Percentiles rank a stretch among this genome's conserved stretches.
Conservation (phyloP, 1,140 invertebrate genomes). For the Archivesica marissinica region DNA sequence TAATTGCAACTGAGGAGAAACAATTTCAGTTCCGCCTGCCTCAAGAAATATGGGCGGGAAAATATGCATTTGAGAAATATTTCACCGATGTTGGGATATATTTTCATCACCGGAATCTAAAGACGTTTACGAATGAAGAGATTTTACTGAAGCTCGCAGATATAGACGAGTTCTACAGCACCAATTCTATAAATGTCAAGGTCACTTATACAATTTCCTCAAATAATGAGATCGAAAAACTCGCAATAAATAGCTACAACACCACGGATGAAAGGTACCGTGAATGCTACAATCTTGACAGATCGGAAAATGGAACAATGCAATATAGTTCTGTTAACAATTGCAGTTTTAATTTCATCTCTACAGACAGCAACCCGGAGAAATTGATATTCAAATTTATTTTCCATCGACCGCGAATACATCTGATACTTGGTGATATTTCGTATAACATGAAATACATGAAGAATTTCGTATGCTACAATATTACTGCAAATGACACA, state of each 20-base stretch:
- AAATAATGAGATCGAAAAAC: slow-evolving; percentile 9
- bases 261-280: slow-evolving; percentile 1
- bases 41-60: slow-evolving; percentile 48
- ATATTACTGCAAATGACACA: slow-evolving; percentile 31
- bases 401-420: slow-evolving; percentile 35
- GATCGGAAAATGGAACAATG: background rate
- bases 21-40: slow-evolving; percentile 53
- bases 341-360: slow-evolving; percentile 13
- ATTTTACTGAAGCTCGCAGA: slow-evolving; percentile 49
- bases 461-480: slow-evolving; percentile 33
- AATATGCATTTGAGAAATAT: slow-evolving; percentile 52
- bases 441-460: slow-evolving; percentile 55
- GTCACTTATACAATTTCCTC: background rate
- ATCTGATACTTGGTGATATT: slow-evolving; percentile 63
- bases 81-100: slow-evolving; percentile 64
- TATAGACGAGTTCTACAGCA: slow-evolving; percentile 38
- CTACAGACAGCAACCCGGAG: background rate
- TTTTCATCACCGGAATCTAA: slow-evolving; percentile 41
- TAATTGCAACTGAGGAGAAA: slow-evolving; percentile 48
- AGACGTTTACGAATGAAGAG: background rate
- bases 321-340: slow-evolving; percentile 1
- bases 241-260: slow-evolving; percentile 50
- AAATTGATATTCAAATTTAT: slow-evolving; percentile 44
- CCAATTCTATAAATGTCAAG: slow-evolving; percentile 31
- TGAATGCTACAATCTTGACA: slow-evolving; percentile 40